Percentiles rank a stretch among this genome's conserved stretches.
Evolutionary conservation across 2,113 vertebrate genomes (phyloP).

Genomic region (Benitochromis conjunctus): DNA sequence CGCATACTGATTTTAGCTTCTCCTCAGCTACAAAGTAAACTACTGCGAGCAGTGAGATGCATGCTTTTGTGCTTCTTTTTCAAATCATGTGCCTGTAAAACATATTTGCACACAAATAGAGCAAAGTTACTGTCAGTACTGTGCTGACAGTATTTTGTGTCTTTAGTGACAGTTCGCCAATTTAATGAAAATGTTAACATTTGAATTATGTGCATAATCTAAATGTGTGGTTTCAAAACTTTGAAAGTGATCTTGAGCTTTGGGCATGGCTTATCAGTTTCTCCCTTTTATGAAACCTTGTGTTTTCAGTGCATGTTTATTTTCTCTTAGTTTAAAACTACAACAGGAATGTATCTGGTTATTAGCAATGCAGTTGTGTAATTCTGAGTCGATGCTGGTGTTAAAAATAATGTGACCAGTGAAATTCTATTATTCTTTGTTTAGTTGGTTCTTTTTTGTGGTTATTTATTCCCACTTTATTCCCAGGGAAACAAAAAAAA

Average conservation of each 20-base stretch:
- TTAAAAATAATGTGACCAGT: not conserved
- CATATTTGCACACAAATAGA: not conserved
- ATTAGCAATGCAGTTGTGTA: not conserved
- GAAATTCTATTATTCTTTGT: not conserved
- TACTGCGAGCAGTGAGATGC: not conserved
- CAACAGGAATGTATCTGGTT: not conserved
- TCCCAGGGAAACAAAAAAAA: not conserved
- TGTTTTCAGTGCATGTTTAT: not conserved
- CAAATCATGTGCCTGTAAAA: not conserved
- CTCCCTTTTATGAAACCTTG: not conserved
- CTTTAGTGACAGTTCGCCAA: not conserved
- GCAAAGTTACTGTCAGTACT: not conserved
- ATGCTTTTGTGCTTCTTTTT: not conserved
- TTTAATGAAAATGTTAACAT: not conserved
- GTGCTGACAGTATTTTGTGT: not conserved
- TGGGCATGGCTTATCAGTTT: not conserved
- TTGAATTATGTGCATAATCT: not conserved
- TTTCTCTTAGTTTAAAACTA: not conserved
- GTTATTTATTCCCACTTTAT: not conserved
- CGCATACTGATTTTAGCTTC: constrained; percentile 56
- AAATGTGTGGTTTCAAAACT: not conserved
- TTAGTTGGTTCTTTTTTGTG: not conserved
- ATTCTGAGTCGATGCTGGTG: not conserved
- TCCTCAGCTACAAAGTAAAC: not conserved
- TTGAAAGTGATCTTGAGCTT: not conserved